Conservation (phyloP, 2,797 vertebrate species). For the Helicolenus hilgendorfi region DNA sequence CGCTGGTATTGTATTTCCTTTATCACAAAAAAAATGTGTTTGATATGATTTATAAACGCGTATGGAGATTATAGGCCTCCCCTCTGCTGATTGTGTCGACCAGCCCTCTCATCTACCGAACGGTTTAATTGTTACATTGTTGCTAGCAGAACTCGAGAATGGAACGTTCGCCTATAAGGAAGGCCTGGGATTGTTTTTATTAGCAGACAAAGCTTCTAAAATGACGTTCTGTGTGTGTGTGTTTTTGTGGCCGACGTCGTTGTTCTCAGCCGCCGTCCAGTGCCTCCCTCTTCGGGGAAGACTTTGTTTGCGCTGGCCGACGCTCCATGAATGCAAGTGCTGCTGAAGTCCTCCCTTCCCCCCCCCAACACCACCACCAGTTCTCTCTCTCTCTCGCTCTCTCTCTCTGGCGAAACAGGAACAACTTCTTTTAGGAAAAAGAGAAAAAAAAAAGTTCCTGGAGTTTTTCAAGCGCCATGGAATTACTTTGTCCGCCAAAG, state of each 20-base stretch:
- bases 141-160: constrained; percentile 84
- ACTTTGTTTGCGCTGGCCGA: constrained; percentile 90
- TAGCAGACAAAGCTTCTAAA: constrained; percentile 31
- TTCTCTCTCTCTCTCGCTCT: constrained; percentile 26
- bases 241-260: constrained; percentile 78
- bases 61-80: constrained; percentile 81
- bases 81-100: constrained; percentile 80
- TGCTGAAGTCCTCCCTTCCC: constrained; percentile 88
- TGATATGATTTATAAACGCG: constrained; percentile 76
- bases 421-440: constrained; percentile 91
- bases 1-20: constrained; percentile 83
- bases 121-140: constrained; percentile 89
- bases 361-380: constrained; percentile 36
- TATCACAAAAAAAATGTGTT: constrained; percentile 63
- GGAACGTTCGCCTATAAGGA: constrained; percentile 52
- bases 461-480: constrained; percentile 89
- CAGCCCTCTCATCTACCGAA: constrained; percentile 82
- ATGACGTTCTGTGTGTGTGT: neutral
- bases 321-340: constrained; percentile 89
- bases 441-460: constrained; percentile 84
- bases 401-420: constrained; percentile 87
- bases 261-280: constrained; percentile 79
- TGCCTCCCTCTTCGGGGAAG: constrained; percentile 90
- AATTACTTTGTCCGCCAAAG: constrained; percentile 89
- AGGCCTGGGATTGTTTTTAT: constrained; percentile 60